Conservation (phyloP, 1,140 invertebrate species). For the Halictus rubicundus region DNA sequence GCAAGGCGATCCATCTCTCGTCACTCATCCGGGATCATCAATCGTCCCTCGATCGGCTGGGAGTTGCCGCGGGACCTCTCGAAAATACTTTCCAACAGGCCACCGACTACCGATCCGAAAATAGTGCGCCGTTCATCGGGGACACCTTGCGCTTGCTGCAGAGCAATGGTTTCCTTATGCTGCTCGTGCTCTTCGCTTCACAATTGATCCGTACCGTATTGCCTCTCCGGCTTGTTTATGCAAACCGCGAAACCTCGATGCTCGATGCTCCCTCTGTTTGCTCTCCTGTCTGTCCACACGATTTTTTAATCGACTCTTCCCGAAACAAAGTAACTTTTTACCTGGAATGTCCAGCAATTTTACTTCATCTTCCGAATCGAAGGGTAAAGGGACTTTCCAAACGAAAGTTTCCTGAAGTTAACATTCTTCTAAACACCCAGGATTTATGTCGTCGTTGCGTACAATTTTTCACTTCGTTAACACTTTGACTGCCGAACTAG, state of each 20-base stretch:
- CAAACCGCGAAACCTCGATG: neutral
- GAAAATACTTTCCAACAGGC: constrained; percentile 32
- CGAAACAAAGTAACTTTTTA: too few species aligned
- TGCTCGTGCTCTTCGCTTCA: neutral
- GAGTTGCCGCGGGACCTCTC: constrained; percentile 11
- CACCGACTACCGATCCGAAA: constrained; percentile 14
- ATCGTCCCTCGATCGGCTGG: constrained; percentile 56
- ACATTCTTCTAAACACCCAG: too few species aligned
- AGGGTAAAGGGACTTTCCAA: too few species aligned
- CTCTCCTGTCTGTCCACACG: neutral
- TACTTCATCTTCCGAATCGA: too few species aligned
- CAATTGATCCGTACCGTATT: neutral
- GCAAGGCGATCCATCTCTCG: constrained; percentile 61
- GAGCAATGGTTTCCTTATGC: neutral
- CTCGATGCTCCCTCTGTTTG: neutral
- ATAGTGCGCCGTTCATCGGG: constrained; percentile 11
- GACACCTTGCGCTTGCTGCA: constrained; percentile 13
- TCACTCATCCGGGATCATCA: constrained; percentile 61
- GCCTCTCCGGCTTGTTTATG: neutral
- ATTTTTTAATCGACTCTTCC: too few species aligned
- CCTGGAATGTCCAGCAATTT: too few species aligned
- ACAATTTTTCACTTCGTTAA: too few species aligned
- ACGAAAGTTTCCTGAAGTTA: too few species aligned
- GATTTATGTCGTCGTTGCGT: too few species aligned
- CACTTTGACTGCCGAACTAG: too few species aligned